phyloP scores from a whole-genome alignment of 2,888 invertebrate genomes.

The Nephrotoma guestfalica region DNA sequence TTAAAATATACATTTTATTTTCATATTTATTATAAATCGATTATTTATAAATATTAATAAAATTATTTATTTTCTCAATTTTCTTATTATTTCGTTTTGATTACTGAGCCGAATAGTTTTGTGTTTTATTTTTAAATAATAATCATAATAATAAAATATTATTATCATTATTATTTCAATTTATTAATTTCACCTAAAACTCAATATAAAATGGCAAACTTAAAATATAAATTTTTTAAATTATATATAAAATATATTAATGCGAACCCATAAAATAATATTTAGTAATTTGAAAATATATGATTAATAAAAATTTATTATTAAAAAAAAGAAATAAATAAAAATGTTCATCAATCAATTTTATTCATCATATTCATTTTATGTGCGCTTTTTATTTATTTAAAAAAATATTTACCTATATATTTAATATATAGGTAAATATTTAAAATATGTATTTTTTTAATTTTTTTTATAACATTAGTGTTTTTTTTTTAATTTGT shows the following conservation, averaged over 20 bases:
- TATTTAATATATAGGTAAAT: constrained; percentile 21
- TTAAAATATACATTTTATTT: background rate
- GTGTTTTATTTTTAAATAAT: background rate
- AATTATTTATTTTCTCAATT: background rate
- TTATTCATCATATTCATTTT: background rate
- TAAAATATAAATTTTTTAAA: background rate
- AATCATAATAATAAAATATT: constrained; percentile 6
- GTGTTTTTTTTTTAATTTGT: background rate
- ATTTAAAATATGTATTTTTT: constrained; percentile 9
- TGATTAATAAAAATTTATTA: background rate
- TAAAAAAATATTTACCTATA: constrained; percentile 16
- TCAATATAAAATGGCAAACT: background rate
- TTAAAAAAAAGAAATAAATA: background rate
- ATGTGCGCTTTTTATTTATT: constrained; percentile 6
- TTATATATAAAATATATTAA: background rate
- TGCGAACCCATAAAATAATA: background rate
- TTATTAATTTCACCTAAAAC: background rate
- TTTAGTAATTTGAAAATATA: background rate
- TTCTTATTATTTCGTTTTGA: background rate
- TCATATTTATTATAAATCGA: background rate
- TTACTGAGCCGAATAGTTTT: background rate
- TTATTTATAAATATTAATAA: background rate
- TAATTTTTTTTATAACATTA: background rate
- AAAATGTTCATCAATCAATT: background rate
- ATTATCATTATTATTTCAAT: constrained; percentile 6